These are phyloP conservation scores for Blastobasis lacticolella DNA, from an alignment of 2,888 invertebrate genomes.

Conservation along the genomic window DNA sequence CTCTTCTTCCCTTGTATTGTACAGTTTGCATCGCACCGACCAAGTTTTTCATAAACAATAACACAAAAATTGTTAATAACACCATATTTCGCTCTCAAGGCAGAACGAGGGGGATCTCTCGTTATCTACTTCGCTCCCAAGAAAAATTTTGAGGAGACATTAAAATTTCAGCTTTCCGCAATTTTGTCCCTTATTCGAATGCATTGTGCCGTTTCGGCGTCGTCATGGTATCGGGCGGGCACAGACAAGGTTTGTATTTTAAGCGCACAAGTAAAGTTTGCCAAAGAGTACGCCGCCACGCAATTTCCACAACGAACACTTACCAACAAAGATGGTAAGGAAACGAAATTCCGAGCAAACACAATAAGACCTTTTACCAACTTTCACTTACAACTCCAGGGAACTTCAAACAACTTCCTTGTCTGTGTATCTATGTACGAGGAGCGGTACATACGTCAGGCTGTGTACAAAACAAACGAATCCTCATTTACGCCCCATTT, in stretches of 20 bases:
- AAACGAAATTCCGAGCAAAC: slow-evolving; percentile 42
- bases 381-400: slow-evolving; percentile 31
- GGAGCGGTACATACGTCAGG: not conserved
- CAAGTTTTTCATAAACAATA: no score
- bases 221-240: no score
- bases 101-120: no score
- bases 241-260: slow-evolving; percentile 29
- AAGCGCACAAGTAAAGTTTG: slow-evolving; percentile 34
- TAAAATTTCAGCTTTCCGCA: not conserved
- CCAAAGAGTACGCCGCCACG: slow-evolving; percentile 21
- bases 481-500: slow-evolving; percentile 4
- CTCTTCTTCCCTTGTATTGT: no score
- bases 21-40: no score
- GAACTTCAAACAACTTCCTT: slow-evolving; percentile 16
- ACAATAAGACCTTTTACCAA: slow-evolving; percentile 43
- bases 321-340: slow-evolving; percentile 39
- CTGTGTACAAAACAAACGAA: slow-evolving; percentile 12
- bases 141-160: no score
- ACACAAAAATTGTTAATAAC: no score
- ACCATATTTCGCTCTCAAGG: no score
- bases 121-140: no score
- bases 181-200: slow-evolving; percentile 12
- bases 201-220: not conserved
- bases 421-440: slow-evolving; percentile 7
- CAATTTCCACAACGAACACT: slow-evolving; percentile 30